These are phyloP conservation scores for Mycalesis mineus DNA, from an alignment of 2,888 invertebrate species.

Conservation along the genomic window DNA sequence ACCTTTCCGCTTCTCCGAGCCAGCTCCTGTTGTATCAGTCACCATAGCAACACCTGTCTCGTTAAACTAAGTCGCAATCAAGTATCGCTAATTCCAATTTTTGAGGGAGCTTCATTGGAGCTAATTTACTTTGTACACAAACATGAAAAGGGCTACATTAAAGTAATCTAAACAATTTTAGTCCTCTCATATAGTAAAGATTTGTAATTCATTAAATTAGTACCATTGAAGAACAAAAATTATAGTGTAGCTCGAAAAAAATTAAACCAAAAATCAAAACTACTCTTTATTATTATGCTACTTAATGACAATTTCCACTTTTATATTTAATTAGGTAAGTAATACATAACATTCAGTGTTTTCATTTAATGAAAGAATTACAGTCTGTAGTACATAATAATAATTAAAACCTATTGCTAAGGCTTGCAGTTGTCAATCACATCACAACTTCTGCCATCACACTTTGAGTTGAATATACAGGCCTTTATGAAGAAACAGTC, in stretches of 20 bases:
- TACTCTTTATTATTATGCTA: slow-evolving; percentile 34
- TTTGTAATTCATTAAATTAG: too few relatives aligned
- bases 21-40: slow-evolving; percentile 38
- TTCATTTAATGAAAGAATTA: slow-evolving; percentile 21
- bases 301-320: slow-evolving; percentile 29
- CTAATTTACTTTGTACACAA: neutral
- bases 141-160: too few relatives aligned
- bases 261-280: slow-evolving; percentile 21
- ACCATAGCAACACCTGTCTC: slow-evolving; percentile 24
- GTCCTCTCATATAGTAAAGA: too few relatives aligned
- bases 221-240: too few relatives aligned
- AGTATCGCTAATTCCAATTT: neutral
- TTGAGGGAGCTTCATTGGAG: neutral
- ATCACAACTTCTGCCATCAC: neutral
- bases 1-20: slow-evolving; percentile 24
- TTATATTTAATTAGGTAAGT: slow-evolving; percentile 13
- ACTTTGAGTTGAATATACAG: neutral
- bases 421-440: neutral
- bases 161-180: too few relatives aligned
- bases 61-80: neutral
- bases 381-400: neutral
- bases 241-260: neutral
- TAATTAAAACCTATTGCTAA: neutral
- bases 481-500: too few relatives aligned
- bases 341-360: slow-evolving; percentile 12